Evolutionary conservation across 2,797 vertebrate genomes (phyloP).

Genomic region (Tokudaia tokunoshimensis): DNA sequence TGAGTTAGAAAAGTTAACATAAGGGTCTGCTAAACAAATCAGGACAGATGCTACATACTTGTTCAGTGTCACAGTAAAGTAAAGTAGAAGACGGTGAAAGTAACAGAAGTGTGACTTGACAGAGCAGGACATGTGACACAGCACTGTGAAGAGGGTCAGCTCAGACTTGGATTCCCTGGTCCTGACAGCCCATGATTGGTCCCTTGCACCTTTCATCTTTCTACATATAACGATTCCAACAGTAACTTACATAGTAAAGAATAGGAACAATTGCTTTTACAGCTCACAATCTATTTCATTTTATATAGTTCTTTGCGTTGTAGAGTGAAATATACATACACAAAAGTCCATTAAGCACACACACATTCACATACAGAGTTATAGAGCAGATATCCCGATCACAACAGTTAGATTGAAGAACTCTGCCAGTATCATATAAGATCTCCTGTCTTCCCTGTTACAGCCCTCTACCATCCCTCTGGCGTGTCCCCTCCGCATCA

Average conservation of each 20-base stretch:
- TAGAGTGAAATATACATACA: not conserved
- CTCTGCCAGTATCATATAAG: not conserved
- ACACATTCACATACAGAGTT: not conserved
- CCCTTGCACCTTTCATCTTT: not conserved
- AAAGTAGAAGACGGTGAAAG: not conserved
- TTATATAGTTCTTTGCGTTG: not conserved
- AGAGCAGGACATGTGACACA: not conserved
- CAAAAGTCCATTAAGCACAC: not conserved
- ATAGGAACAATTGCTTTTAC: not conserved
- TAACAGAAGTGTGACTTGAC: no score
- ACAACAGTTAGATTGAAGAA: constrained; percentile 10
- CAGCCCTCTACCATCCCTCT: not conserved
- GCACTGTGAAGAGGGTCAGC: not conserved
- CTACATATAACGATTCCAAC: not conserved
- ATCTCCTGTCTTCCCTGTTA: not conserved
- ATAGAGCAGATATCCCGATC: not conserved
- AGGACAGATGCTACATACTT: no score
- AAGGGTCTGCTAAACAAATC: not conserved
- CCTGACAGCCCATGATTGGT: not conserved
- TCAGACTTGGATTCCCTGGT: not conserved
- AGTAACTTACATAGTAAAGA: not conserved
- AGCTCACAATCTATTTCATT: not conserved
- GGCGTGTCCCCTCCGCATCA: not conserved
- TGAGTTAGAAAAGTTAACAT: not conserved
- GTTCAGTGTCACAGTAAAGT: not conserved